Evolutionary conservation across 2,113 vertebrate genomes (phyloP).

Genomic region (Archilochus colubris): DNA sequence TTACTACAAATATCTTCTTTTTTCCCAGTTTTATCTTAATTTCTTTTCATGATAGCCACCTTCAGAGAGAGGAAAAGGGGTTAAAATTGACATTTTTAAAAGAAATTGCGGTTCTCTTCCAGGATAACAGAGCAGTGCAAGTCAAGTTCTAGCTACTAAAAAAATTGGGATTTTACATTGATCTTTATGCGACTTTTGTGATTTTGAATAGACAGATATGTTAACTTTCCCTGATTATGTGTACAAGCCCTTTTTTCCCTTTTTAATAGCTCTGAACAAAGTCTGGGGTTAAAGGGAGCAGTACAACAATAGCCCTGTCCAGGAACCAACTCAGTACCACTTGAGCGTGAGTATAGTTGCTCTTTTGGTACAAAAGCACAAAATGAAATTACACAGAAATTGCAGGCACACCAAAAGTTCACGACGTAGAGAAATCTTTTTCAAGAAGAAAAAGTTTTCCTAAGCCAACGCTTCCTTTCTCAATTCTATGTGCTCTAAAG

Average conservation of each 20-base stretch:
- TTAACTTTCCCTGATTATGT: not conserved
- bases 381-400: not conserved
- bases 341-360: not conserved
- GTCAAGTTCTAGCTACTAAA: not conserved
- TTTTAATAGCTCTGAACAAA: not conserved
- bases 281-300: not conserved
- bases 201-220: not conserved
- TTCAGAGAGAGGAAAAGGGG: not conserved
- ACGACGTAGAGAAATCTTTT: not conserved
- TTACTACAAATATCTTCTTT: not conserved
- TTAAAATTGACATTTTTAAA: not conserved
- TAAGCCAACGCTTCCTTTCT: not conserved
- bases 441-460: not conserved
- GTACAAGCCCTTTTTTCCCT: not conserved
- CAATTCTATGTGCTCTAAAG: not conserved
- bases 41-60: not conserved
- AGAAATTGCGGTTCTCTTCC: not conserved
- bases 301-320: not conserved
- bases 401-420: not conserved
- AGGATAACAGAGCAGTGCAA: not conserved
- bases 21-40: not conserved
- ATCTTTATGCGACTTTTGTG: not conserved
- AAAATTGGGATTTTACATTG: not conserved
- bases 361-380: not conserved
- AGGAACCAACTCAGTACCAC: not conserved